Base-by-base conservation (phyloP, 2,888 invertebrate genomes). In the Hetaerina titia region DNA sequence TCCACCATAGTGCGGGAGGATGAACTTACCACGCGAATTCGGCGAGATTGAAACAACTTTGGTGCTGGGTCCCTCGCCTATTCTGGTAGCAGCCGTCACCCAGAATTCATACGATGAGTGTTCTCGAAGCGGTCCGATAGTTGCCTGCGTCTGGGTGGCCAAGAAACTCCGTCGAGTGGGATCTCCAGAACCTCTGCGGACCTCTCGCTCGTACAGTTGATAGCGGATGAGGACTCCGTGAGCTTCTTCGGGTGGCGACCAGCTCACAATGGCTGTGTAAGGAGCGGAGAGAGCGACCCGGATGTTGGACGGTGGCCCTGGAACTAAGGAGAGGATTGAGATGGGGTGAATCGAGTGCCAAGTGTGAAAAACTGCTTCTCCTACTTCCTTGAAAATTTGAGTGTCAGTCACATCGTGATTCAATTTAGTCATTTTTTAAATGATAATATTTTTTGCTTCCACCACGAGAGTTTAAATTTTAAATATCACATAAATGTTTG, bases 41-140 rank as follows among this genome's bases (percentile, higher is more conserved):
- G 97, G 96, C 25, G 96, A 96, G 45, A 96, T 96, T 1, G 96
- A 96, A 57, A 96, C 96, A 45, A 96, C 96, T 31, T 96, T 96
- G 2, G 97, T 97, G 95, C 96, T 96, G 87, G 96, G 96, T 2
- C 97, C 97, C 95, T 97, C 97, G 1, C 97, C 97, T 95, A 97
- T 96, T 81, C 96, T 96, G 0, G 97, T 97, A 58, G 96, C 96
- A 8, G 97, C 97, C 15, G 97, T 96, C n/a, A 97, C 97, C 96
- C 97, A 96, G 95, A 97, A 97, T 95, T 96, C 96, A 64, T 95
- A 95, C 11, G 90, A 89, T 57, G 95, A 95, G 58, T 95, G 94
- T 58, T 95, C 95, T 31, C 95, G 89, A 8, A 95, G 89, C 19
- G 90, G 92, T 11, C 69, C 63, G 60, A 89, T 88, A 9, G 95